Base-by-base conservation (phyloP, 1,140 invertebrate genomes). In the Drosophila pruinosa region DNA sequence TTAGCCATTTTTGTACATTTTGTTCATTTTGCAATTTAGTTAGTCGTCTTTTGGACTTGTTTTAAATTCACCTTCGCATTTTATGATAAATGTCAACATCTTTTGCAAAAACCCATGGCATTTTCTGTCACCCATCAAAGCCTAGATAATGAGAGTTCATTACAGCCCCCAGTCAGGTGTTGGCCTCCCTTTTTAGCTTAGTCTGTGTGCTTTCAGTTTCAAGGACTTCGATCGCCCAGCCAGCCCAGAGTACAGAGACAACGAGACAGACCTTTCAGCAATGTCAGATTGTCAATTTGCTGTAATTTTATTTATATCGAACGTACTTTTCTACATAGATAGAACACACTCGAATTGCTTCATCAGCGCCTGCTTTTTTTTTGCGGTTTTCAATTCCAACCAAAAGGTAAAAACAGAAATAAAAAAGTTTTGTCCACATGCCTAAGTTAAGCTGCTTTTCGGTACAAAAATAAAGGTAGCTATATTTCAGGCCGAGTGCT, bases 301-400 rank as follows among this genome's bases (percentile, higher is more conserved):
- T 15, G 28, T 48, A 59, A 59, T 59, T 59, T 48, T 59, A 59
- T 59, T 59, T 59, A 59, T 59, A 48, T 34, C 26, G 19, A 59
- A 22, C 31, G 21, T 36, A 7, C 12, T 17, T 26, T 48, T 52
- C 5, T 19, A 34, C 38, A 36, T 21, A 38, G 36, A n/a, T 19
- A 19, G 15, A 15, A 34, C 24, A 31, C 17, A 38, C 31, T 45
- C 12, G 14, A 48, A 59, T 59, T 59, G 28, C 31, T 47, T 38
- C 45, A 59, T 31, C 28, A 4, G 2, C 31, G 54, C 22, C n/a
- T 22, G 19, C 4, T 21, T 36, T 53, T 36, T n/a, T 34, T 10
- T 19, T 36, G 50, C 10, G 50, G 31, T 53, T 53, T 53, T 34
- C 47, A 50, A 50, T 50, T 50, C 47, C 24, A 50, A 19, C 15